These are phyloP conservation scores for Monarcha castaneiventris DNA, from an alignment of 2,113 vertebrate genomes.

Conservation along the genomic window DNA sequence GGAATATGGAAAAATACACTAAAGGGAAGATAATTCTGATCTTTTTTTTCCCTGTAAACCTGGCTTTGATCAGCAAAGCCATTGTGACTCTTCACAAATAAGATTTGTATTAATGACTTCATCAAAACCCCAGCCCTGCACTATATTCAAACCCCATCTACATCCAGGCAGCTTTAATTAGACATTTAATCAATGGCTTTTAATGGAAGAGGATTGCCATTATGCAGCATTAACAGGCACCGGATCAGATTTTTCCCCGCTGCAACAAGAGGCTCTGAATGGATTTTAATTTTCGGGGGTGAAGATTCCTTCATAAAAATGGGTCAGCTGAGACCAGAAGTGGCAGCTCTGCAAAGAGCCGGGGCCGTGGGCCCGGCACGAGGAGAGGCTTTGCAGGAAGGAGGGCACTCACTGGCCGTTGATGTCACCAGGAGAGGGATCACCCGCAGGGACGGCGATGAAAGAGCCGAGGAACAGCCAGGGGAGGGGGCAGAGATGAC, in stretches of 20 bases:
- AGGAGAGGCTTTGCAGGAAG: not conserved
- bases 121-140: not conserved
- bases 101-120: not conserved
- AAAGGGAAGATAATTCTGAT: not conserved
- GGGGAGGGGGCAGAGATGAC: not conserved
- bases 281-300: not conserved
- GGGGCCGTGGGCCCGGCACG: rapidly evolving
- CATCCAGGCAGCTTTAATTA: not conserved
- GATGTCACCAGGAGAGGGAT: conserved; percentile 2
- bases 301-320: not conserved
- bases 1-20: not conserved
- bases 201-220: not conserved
- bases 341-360: not conserved
- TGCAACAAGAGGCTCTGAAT: not conserved
- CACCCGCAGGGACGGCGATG: not conserved
- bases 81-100: not conserved
- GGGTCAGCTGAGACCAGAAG: not conserved
- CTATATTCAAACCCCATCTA: not conserved
- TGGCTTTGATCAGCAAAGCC: not conserved
- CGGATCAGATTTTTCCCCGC: not conserved
- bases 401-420: not conserved
- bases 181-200: conserved; percentile 8
- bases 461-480: not conserved
- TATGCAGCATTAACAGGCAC: not conserved
- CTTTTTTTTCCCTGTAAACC: not conserved